Conservation (phyloP, 1,140 invertebrate genomes). For the Episyrphus balteatus region DNA sequence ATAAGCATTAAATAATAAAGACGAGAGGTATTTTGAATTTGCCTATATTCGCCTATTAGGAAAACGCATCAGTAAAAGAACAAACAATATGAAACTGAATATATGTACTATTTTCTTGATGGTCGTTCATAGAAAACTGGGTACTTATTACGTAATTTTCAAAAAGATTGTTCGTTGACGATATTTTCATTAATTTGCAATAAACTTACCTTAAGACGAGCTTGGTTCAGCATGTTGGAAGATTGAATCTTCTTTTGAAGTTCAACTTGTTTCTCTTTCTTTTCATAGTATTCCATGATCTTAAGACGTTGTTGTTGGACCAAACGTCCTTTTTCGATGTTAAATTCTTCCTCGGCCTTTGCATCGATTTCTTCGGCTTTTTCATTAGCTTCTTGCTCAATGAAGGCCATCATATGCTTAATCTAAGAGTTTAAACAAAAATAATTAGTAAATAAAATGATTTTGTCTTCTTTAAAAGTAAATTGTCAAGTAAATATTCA, state of each 20-base stretch:
- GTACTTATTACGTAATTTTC: too few species aligned
- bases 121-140: too few species aligned
- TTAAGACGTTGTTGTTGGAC: conserved; percentile 97
- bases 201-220: conserved; percentile 71
- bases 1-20: too few species aligned
- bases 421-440: conserved; percentile 54
- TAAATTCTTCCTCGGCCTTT: conserved; percentile 99
- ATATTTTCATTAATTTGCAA: too few species aligned
- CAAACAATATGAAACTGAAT: too few species aligned
- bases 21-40: too few species aligned
- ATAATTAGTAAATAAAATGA: conserved; percentile 11
- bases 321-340: conserved; percentile 96
- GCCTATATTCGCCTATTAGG: too few species aligned
- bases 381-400: conserved; percentile 99
- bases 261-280: conserved; percentile 99
- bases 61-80: too few species aligned
- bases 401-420: conserved; percentile 99
- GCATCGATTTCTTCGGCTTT: conserved; percentile 99
- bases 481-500: not conserved
- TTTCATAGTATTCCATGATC: conserved; percentile 99
- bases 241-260: conserved; percentile 99
- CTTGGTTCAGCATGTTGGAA: conserved; percentile 97
- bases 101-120: too few species aligned
- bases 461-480: not conserved
- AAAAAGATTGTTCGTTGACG: too few species aligned